Evolutionary conservation across 2,888 invertebrate species (phyloP), one percentile per base, ranked within the genome.

Genomic region (Napeogenes sylphis): DNA sequence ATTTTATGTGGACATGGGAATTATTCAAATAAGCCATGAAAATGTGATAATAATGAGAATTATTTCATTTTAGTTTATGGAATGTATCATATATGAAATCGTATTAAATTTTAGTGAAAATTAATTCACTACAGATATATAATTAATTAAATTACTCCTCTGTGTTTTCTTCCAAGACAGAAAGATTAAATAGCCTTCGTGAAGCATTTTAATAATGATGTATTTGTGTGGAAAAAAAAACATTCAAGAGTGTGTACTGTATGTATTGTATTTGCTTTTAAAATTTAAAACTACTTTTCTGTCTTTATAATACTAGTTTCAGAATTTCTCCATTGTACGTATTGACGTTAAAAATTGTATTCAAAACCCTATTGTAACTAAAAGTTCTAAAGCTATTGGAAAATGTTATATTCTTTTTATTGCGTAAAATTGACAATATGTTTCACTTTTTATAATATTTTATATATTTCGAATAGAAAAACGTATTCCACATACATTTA

Each of bases 1-100:
- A 62, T 64, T 68, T 66, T 68, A 66, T 64, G 57, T 6, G 14
- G 35, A 35, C 38, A 46, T 21, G 33, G 14, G 10, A 45, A 56
- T 55, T 33, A 56, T 51, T 58, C 45, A 45, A 38, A 30, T 21
- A 51, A 30, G 30, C 30, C 12, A 10, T 51, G 30, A 30, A 30
- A 47, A 47, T n/a, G 47, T 47, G 14, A 21, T 47, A 3, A 30
- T 51, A 51, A 51, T 30, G 10, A 30, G 51, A 12, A 6, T 51
- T 51, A 51, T 51, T 51, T 10, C 5, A 51, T 30, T 21, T 30
- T 12, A 51, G n/a, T 21, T 4, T 47, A n/a, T 14, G 5, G n/a
- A 5, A 8, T 47, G 21, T 8, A 30, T 51, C 6, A 51, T 51
- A 10, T 47, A 47, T 47, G 14, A 51, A 30, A 51, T 51, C 30